Base-by-base conservation (phyloP, 2,888 invertebrate genomes). In the Gandaritis pyraliata region DNA sequence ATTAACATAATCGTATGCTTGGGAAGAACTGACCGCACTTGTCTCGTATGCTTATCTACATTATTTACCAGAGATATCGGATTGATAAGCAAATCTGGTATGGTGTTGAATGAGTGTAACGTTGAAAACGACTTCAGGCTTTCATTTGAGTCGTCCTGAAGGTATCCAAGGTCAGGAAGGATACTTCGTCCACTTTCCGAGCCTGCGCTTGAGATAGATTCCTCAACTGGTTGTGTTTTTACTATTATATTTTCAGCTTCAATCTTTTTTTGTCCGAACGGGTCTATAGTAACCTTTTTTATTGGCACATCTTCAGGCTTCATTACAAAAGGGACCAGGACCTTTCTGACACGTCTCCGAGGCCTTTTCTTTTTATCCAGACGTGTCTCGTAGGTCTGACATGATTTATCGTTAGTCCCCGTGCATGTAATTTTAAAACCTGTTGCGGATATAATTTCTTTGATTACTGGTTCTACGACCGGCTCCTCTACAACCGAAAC, bases 251-350 rank as follows among this genome's bases (percentile, higher is more conserved):
- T 23, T 23, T 23, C 23, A 2, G 3, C 23, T 3, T 23, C 6
- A 23, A 23, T 23, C 23, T 23, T 23, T 3, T 3, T 23, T 23
- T 23, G 23, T 23, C 6, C 7, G n/a, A 10, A 12, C 7, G 58
- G 46, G 4, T 55, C 16, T 2, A 68, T 30, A 1, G 59, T 59
- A 0, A 51, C 13, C 0, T 65, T 55, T 16, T 65, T 49, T 4
- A 50, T 53, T 7, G 36, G 45, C 0, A 33, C 8, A 1, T 63
- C 53, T 0, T 54, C 58, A 0, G 46, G 45, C 2, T 72, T 64
- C 5, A 89, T 79, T 0, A 85, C 81, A 11, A 87, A 89, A 0
- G 90, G 83, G 0, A 69, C 67, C 0, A 77, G n/a, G 1, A 66
- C 69, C 1, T 80, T 70, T 46, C 70, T 77, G 0, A 72, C 51